Base-by-base conservation (phyloP, 1,140 invertebrate species). In the Triops cancriformis region DNA sequence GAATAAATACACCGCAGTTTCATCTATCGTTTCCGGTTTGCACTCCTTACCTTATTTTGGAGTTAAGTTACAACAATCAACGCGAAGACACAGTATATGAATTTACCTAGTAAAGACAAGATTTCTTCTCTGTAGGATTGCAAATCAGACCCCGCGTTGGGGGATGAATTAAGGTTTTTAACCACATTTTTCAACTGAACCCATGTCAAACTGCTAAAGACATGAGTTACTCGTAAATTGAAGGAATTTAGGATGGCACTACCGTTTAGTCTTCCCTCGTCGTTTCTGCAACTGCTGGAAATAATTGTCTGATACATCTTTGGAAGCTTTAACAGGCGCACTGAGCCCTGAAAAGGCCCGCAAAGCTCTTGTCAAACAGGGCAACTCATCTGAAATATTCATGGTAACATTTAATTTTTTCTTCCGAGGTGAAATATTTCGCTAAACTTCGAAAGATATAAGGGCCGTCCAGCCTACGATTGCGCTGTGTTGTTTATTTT, bases 1-100 rank as follows among this genome's bases (percentile, higher is more conserved):
- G 45, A 92, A 84, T 5, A 88, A 81, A 80, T 89, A 88, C 5
- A 91, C 84, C 28, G 88, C 84, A 64, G 89, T 87, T 82, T 91
- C 89, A 82, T 91, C 88, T 31, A 90, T 84, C 12, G 89, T 82
- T 77, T 90, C 87, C 79, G 85, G 80, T 41, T 85, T 79, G 37
- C 87, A 85, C 28, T 89, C 86, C 27, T 85, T 85, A 14, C 85
- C 85, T 82, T 82, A 37, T 72, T 7, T 23, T 72, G 27, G 45
- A 73, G 73, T 77, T 37, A 79, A 72, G 76, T 80, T 80, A 77
- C 64, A 73, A 42, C 23, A 45, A 80, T 80, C 73, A 80, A 77
- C 72, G 73, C 81, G 74, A 80, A 81, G 73, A 73, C 76, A 31
- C 74, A 80, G 80, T 76, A 26, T 74, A 18, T 43, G 72, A 45